These are phyloP conservation scores for Vidua macroura DNA, from an alignment of 2,113 vertebrate species.

Conservation along the genomic window DNA sequence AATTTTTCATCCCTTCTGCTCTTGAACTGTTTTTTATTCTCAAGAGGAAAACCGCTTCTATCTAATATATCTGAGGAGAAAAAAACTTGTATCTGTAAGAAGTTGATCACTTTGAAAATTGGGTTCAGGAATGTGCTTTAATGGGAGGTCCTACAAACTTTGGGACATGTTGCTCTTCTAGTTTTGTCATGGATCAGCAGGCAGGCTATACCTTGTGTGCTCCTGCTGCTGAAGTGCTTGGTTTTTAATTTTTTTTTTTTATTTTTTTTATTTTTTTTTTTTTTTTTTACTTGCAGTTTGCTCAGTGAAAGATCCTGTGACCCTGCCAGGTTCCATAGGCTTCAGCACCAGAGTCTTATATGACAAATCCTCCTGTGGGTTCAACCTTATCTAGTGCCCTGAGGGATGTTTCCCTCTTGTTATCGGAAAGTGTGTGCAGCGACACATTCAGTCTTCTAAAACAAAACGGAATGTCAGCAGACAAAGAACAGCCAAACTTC, in stretches of 20 bases:
- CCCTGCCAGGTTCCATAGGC: neutral
- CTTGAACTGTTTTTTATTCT: neutral
- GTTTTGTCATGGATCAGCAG: neutral
- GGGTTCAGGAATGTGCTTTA: neutral
- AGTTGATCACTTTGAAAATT: neutral
- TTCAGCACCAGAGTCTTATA: neutral
- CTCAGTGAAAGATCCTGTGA: neutral
- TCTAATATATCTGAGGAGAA: neutral
- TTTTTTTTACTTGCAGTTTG: neutral
- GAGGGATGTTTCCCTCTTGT: neutral
- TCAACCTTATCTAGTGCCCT: conserved; percentile 9
- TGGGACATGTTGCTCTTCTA: neutral
- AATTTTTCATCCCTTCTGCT: neutral
- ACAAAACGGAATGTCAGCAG: conserved; percentile 28
- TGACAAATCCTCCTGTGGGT: neutral
- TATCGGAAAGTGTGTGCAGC: neutral
- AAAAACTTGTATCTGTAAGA: neutral
- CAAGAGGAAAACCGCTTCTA: neutral
- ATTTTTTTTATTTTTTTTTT: neutral
- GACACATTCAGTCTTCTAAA: neutral
- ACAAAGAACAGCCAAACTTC: conserved; percentile 8
- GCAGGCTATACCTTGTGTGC: neutral
- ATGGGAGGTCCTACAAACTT: neutral
- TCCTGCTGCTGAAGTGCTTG: neutral
- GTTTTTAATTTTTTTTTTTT: neutral